Percentiles rank a stretch among this genome's conserved stretches.
phyloP scores from a whole-genome alignment of 2,113 vertebrate species.

The Hippotragus niger region DNA sequence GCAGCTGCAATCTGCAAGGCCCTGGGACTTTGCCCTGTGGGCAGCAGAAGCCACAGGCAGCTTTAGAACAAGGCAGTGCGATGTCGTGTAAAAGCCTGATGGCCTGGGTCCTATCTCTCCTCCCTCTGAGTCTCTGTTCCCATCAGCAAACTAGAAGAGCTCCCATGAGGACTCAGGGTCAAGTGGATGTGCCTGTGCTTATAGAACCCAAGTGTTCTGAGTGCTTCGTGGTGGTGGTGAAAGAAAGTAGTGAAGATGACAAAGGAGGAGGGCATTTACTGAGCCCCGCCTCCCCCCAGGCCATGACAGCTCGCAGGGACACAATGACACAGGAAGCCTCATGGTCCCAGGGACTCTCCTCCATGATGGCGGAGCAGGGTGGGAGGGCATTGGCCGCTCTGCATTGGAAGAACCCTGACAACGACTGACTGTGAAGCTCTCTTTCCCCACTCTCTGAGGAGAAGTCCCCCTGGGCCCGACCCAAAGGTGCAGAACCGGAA shows the following conservation, averaged over 20 bases:
- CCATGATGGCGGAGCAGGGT: fast-evolving
- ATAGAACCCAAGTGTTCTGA: not conserved
- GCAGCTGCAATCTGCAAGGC: not conserved
- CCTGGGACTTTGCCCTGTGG: not conserved
- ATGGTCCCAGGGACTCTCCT: not conserved
- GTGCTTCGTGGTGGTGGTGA: not conserved
- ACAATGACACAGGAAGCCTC: not conserved
- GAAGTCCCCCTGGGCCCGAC: not conserved
- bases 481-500: not conserved
- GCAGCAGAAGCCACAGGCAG: not conserved
- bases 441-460: not conserved
- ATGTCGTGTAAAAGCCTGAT: not conserved
- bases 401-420: not conserved
- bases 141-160: not conserved
- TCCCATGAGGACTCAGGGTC: not conserved
- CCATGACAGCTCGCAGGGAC: not conserved
- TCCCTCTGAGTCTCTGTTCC: not conserved
- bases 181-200: not conserved
- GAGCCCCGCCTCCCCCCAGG: not conserved
- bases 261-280: not conserved
- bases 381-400: not conserved
- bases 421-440: not conserved
- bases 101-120: not conserved
- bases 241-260: not conserved
- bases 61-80: not conserved